A percentile compares a stretch with the other conserved stretches of the same genome.
These are phyloP conservation scores for Limnodromus scolopaceus DNA, from an alignment of 2,797 vertebrate species.

Conservation along the genomic window DNA sequence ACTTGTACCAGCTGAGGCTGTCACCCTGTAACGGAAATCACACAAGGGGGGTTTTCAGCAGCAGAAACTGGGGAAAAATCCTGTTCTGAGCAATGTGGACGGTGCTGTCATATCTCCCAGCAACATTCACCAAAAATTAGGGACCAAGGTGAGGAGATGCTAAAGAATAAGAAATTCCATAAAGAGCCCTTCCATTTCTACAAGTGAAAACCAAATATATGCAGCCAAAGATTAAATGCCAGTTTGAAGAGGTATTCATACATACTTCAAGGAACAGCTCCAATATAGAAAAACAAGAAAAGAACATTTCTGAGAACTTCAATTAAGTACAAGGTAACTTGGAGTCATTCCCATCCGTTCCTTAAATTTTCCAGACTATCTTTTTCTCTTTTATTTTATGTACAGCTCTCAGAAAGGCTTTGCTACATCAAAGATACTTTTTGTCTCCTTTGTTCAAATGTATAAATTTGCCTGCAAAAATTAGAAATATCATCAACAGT, in stretches of 20 bases:
- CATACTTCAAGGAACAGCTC: slow-evolving; percentile 44
- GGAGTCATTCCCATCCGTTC: slow-evolving; percentile 63
- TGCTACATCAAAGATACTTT: slow-evolving; percentile 68
- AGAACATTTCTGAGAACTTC: slow-evolving; percentile 60
- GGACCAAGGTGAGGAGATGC: not conserved
- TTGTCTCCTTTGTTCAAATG: slow-evolving; percentile 71
- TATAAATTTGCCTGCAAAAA: slow-evolving; percentile 70
- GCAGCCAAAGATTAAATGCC: slow-evolving; percentile 49
- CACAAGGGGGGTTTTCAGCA: not conserved
- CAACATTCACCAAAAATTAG: not conserved
- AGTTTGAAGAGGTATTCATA: slow-evolving; percentile 32
- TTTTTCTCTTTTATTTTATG: slow-evolving; percentile 46
- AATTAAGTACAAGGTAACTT: slow-evolving; percentile 68
- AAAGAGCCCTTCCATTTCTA: not conserved
- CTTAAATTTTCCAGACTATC: slow-evolving; percentile 65
- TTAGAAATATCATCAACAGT: slow-evolving; percentile 63
- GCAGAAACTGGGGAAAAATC: not conserved
- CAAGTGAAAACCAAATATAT: not conserved
- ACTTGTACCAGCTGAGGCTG: not conserved
- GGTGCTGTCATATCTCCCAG: not conserved
- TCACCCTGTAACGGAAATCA: not conserved
- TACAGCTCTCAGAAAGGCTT: slow-evolving; percentile 47
- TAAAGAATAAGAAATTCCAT: not conserved
- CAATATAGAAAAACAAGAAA: slow-evolving; percentile 54
- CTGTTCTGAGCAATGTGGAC: rapidly evolving